Base-by-base conservation (phyloP, 2,113 vertebrate species). In the Oostethus manadensis region DNA sequence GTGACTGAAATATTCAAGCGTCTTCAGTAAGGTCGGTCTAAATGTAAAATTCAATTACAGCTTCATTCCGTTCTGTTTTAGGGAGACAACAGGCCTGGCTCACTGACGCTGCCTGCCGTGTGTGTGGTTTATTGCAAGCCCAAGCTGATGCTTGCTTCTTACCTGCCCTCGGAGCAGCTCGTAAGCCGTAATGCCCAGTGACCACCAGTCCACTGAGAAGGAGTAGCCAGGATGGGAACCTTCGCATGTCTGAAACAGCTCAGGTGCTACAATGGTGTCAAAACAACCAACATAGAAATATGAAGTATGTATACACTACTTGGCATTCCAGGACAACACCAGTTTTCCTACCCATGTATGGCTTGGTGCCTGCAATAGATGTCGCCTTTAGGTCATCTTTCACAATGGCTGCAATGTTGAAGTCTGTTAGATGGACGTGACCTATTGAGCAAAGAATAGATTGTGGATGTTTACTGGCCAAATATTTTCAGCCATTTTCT, bases 161-260 rank as follows among this genome's bases (percentile, higher is more conserved):
- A 98, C 96, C 92, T 95, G 92, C 81, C 93, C 93, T 84, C 93
- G 85, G 11, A 98, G 85, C 35, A 99, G 92, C 80, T 99, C 97
- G 0, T 99, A 99, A 0, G 93, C 94, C 0, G 96, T 98, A 85
- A 99, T 88, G 26, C 91, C 91, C 68, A 92, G 68, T 1, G 91
- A 92, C 91, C 91, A 92, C 91, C 91, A 92, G 80, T 92, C 91
- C 10, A 92, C 91, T 0, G 91, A 90, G 14, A 95, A 98, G 66
- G 94, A 93, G 66, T 99, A 99, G 22, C 93, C 90, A 0, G 88
- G 83, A 60, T 94, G 89, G 56, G 86, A 90, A 48, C 89, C 88
- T 43, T 91, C 85, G 2, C 84, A 86, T 29, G 85, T 84, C 83
- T 81, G 91, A 62, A 99, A 99, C 82, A 99, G 93, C 80, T 99